Conservation (phyloP, 2,888 invertebrate species). For the Pterobdella sp. region DNA sequence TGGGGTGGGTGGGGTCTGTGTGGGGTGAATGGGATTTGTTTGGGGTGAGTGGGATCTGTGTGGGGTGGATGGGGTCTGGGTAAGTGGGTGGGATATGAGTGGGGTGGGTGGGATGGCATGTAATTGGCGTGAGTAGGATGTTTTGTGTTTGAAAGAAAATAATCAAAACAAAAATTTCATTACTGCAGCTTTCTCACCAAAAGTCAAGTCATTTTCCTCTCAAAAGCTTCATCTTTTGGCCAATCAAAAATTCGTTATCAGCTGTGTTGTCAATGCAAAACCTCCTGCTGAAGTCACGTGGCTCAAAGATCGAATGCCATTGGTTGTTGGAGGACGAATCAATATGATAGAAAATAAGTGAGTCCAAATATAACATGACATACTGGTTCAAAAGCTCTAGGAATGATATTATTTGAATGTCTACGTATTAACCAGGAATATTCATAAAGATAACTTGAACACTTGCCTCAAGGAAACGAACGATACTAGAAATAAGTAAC, state of each 20-base stretch:
- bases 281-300: conserved; percentile 28
- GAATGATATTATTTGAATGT: no score
- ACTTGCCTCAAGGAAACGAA: conserved; percentile 12
- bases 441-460: neutral
- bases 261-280: conserved; percentile 26
- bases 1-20: neutral
- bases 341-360: conserved; percentile 19
- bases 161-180: neutral
- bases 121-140: neutral
- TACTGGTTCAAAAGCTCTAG: neutral
- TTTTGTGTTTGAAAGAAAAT: neutral
- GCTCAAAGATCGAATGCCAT: conserved; percentile 19
- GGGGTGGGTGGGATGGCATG: neutral
- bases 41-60: neutral
- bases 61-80: neutral
- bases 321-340: neutral
- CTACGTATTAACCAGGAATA: no score
- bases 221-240: conserved; percentile 11
- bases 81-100: neutral
- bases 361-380: neutral
- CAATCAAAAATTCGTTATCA: conserved; percentile 22
- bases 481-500: conserved; percentile 16
- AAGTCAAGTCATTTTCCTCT: neutral
- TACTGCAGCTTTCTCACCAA: conserved; percentile 15
- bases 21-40: neutral